Percentiles rank a stretch among this genome's conserved stretches.
phyloP scores from a whole-genome alignment of 64 coral and sea anemone species.

The Catalaphyllia jardinei region DNA sequence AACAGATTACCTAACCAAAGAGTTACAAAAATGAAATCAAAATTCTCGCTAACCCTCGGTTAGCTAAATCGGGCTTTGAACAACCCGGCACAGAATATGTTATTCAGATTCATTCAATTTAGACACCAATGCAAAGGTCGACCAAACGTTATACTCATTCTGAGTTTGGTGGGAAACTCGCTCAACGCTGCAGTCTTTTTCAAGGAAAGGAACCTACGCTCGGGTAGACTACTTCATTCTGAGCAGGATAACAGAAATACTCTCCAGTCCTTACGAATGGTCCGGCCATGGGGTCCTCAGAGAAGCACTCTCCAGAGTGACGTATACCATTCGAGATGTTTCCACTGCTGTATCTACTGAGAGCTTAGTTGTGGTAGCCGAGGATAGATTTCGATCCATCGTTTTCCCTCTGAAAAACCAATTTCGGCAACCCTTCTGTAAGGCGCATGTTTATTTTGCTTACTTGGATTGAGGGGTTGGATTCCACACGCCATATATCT shows the following conservation, averaged over 20 bases:
- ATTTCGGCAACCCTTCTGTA: background rate
- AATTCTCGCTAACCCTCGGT: too few species aligned
- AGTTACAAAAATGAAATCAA: too few species aligned
- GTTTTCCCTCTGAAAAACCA: background rate
- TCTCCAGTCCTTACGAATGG: background rate
- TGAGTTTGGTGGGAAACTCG: background rate
- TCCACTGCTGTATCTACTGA: slow-evolving; percentile 1
- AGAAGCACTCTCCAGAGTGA: background rate
- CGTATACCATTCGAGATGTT: background rate
- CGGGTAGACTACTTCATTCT: background rate
- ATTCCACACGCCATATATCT: background rate
- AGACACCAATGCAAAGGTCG: background rate
- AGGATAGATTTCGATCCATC: background rate
- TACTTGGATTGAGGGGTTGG: background rate
- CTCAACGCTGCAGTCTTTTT: background rate
- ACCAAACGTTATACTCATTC: background rate
- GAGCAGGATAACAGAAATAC: background rate
- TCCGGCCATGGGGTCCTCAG: too few species aligned
- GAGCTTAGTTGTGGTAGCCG: background rate
- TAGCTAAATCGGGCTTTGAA: too few species aligned
- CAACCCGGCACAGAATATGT: too few species aligned
- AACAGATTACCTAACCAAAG: too few species aligned
- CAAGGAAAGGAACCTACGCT: background rate
- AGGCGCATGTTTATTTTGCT: background rate
- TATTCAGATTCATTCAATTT: background rate